Conservation (phyloP, 2,888 invertebrate genomes). For the Metellina segmentata region DNA sequence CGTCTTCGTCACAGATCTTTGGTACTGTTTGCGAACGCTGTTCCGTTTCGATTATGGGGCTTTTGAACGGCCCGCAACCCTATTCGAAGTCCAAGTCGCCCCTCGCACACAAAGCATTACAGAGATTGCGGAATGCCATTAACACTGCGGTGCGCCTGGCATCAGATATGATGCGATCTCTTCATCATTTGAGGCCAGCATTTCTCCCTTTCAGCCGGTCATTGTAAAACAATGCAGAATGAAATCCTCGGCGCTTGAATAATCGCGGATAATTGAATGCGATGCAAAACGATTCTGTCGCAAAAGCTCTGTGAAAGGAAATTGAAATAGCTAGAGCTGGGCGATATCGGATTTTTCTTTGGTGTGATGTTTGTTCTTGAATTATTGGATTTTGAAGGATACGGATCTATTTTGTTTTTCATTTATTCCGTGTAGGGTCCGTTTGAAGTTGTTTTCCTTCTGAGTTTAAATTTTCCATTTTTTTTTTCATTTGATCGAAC, state of each 20-base stretch:
- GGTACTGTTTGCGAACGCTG: not conserved
- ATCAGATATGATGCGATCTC: constrained; percentile 12
- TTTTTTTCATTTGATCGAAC: too few relatives aligned
- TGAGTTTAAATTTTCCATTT: too few relatives aligned
- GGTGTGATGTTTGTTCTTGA: not conserved
- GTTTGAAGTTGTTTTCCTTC: not conserved
- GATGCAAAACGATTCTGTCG: not conserved
- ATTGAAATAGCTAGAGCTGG: not conserved
- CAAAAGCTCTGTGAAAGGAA: not conserved
- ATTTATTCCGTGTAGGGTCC: not conserved
- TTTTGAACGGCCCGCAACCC: not conserved
- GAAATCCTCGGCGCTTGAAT: not conserved
- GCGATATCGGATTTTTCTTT: not conserved
- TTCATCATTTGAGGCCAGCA: constrained; percentile 1
- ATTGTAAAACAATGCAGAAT: constrained; percentile 36
- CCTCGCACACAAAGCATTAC: constrained; percentile 16
- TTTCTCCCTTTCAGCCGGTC: not conserved
- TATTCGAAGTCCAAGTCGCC: constrained; percentile 6
- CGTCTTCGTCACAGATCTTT: constrained; percentile 16
- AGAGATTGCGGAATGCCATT: constrained; percentile 27
- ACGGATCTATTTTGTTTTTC: not conserved
- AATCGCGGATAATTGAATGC: constrained; percentile 32
- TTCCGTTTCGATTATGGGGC: constrained; percentile 27
- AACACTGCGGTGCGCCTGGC: constrained; percentile 33
- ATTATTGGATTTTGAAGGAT: not conserved